These are phyloP conservation scores for Drosophila ogumai DNA, from an alignment of 1,140 invertebrate species.

Conservation along the genomic window DNA sequence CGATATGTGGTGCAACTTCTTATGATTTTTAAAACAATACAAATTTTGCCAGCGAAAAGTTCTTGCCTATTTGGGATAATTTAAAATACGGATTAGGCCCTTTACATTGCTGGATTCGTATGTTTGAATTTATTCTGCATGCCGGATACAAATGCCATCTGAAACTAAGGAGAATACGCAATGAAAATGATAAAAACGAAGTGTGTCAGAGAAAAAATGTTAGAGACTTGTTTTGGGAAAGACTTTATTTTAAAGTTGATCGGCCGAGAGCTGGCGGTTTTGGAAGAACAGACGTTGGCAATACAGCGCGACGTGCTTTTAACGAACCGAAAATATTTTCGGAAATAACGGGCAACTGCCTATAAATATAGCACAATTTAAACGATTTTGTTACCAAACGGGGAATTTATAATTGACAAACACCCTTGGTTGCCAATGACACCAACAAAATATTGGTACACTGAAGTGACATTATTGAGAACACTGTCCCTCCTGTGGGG, in stretches of 20 bases:
- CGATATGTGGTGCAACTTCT: too few relatives aligned
- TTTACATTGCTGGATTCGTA: not conserved
- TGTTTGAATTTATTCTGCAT: not conserved
- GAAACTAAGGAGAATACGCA: not conserved
- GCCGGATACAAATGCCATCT: constrained; percentile 2
- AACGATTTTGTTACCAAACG: constrained; percentile 13
- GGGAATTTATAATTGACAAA: not conserved
- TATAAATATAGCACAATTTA: constrained; percentile 15
- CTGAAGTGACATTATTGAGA: too few relatives aligned
- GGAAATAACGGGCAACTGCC: constrained; percentile 45
- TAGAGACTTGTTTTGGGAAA: constrained; percentile 22
- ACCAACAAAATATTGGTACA: not conserved
- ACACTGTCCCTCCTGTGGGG: too few relatives aligned
- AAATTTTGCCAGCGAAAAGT: too few relatives aligned
- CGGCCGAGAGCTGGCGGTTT: constrained; percentile 29
- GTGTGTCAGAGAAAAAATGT: constrained; percentile 10
- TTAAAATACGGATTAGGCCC: not conserved
- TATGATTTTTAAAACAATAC: too few relatives aligned
- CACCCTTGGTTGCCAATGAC: constrained; percentile 7
- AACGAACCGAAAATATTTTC: constrained; percentile 39
- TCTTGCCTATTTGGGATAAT: too few relatives aligned
- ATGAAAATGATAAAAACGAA: not conserved
- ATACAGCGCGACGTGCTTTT: constrained; percentile 72
- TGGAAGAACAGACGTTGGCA: constrained; percentile 70
- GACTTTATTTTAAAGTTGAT: constrained; percentile 11